These are phyloP conservation scores for Chaetops frenatus DNA, from an alignment of 2,113 vertebrate species.

Conservation along the genomic window DNA sequence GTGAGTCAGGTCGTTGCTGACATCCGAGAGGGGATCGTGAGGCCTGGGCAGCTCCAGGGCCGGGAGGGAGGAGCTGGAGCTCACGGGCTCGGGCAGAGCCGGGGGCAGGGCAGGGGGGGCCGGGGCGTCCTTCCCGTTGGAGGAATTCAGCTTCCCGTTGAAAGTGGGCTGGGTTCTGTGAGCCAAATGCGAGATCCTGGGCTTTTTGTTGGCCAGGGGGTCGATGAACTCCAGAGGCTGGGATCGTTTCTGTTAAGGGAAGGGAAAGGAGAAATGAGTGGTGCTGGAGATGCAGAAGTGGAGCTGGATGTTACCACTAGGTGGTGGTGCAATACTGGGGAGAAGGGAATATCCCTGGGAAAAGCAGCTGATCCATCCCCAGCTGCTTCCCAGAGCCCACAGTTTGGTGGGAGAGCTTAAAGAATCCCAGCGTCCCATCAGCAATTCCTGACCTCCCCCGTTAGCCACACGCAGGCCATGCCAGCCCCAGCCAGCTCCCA, in stretches of 20 bases:
- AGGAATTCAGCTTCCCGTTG: conserved; percentile 81
- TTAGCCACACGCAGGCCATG: rapidly evolving
- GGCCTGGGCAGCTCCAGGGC: conserved; percentile 76
- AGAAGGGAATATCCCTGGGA: rapidly evolving
- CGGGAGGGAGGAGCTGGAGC: conserved; percentile 67
- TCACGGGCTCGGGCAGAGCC: not conserved
- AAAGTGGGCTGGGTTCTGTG: conserved; percentile 77
- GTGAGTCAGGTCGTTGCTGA: conserved; percentile 87
- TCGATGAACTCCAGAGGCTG: conserved; percentile 86
- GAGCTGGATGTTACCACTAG: not conserved
- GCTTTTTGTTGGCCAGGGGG: conserved; percentile 88
- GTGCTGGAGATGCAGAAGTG: not conserved
- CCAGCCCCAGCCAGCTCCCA: not conserved
- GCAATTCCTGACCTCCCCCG: rapidly evolving
- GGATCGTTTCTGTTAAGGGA: conserved; percentile 79
- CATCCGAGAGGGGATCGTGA: conserved; percentile 84
- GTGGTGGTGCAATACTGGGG: not conserved
- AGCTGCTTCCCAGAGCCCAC: rapidly evolving
- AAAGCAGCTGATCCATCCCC: not conserved
- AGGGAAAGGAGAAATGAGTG: rapidly evolving
- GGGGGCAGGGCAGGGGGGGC: conserved; percentile 23
- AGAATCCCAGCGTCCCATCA: not conserved
- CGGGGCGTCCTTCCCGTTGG: conserved; percentile 75
- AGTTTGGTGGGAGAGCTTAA: rapidly evolving
- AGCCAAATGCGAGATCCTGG: conserved; percentile 86